These are phyloP conservation scores for Macrocentrus cingulum DNA, from an alignment of 1,140 invertebrate species.

Conservation along the genomic window DNA sequence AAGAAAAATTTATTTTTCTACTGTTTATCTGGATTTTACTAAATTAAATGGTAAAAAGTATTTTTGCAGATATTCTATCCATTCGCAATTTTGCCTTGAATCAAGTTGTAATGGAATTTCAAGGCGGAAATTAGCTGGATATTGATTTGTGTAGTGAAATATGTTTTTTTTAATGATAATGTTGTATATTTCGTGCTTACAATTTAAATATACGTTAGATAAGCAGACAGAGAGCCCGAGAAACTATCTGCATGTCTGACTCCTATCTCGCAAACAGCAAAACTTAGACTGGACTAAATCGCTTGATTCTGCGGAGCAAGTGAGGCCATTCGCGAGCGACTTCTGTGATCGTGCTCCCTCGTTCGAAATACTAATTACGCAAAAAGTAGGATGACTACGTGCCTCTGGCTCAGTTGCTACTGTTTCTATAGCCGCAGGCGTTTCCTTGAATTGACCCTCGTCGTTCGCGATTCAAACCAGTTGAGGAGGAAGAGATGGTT, in stretches of 20 bases:
- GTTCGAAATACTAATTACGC: slow-evolving; percentile 29
- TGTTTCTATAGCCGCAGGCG: slow-evolving; percentile 5
- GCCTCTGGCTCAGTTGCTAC: slow-evolving; percentile 14
- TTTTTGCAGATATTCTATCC: neutral
- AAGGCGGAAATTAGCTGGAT: neutral
- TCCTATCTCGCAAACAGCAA: slow-evolving; percentile 17
- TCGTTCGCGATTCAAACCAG: neutral
- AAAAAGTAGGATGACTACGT: slow-evolving; percentile 25
- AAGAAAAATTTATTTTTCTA: too few species aligned
- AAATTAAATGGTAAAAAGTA: too few species aligned
- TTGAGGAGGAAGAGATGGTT: too few species aligned
- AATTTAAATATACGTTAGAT: too few species aligned
- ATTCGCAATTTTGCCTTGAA: neutral
- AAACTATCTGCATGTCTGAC: slow-evolving; percentile 5
- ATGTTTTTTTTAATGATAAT: too few species aligned
- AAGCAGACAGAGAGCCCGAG: too few species aligned
- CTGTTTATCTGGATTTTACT: too few species aligned
- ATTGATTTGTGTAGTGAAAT: slow-evolving; percentile 1
- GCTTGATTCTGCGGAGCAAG: slow-evolving; percentile 7
- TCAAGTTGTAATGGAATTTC: neutral
- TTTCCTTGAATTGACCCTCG: slow-evolving; percentile 5
- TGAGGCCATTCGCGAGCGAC: slow-evolving; percentile 3
- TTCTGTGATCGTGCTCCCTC: slow-evolving; percentile 23
- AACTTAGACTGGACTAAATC: slow-evolving; percentile 18
- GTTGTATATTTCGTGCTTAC: too few species aligned